These are phyloP conservation scores for Sebastes taczanowskii DNA, from an alignment of 2,797 vertebrate genomes.

Conservation along the genomic window DNA sequence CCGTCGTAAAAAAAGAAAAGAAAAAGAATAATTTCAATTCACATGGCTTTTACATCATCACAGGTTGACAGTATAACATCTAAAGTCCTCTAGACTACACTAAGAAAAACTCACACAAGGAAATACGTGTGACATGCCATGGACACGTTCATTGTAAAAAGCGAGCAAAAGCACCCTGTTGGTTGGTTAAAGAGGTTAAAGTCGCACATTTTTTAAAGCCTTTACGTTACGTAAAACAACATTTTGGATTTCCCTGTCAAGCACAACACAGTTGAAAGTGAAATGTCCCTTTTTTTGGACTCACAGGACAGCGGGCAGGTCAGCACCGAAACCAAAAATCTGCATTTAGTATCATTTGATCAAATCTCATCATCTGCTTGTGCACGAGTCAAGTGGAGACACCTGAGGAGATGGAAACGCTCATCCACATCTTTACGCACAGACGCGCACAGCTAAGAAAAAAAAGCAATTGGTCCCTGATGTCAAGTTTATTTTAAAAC, in stretches of 20 bases:
- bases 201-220: constrained; percentile 71
- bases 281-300: constrained; percentile 39
- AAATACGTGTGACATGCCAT: constrained; percentile 85
- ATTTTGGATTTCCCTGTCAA: constrained; percentile 45
- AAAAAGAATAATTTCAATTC: constrained; percentile 60
- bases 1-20: constrained; percentile 58
- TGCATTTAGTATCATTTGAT: not conserved
- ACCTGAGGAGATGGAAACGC: constrained; percentile 32
- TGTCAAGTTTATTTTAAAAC: constrained; percentile 15
- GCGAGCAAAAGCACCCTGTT: constrained; percentile 72
- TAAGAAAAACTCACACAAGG: constrained; percentile 81
- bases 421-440: constrained; percentile 8
- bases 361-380: not conserved
- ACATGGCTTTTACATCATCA: constrained; percentile 85
- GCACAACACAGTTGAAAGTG: constrained; percentile 48
- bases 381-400: not conserved
- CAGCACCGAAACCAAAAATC: not conserved
- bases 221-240: constrained; percentile 72
- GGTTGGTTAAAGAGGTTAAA: constrained; percentile 63
- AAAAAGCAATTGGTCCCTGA: constrained; percentile 39
- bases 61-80: constrained; percentile 81
- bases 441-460: constrained; percentile 1
- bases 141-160: constrained; percentile 76
- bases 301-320: constrained; percentile 37
- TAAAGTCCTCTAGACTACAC: constrained; percentile 82